Evolutionary conservation across 2,113 vertebrate species (phyloP), one percentile per base, ranked within the genome.

Genomic region (Charina bottae): DNA sequence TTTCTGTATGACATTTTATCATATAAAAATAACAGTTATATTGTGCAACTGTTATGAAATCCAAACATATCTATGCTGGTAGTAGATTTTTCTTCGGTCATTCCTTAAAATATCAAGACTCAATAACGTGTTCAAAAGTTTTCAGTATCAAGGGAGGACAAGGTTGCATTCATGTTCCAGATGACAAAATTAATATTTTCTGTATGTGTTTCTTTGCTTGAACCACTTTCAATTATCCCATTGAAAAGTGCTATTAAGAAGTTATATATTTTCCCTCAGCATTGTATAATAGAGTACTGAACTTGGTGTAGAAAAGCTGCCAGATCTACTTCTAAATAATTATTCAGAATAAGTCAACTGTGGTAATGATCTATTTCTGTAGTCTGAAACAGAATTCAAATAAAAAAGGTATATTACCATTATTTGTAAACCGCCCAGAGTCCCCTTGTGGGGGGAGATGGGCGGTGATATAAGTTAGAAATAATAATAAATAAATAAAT

Each of bases 231-330:
- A 87, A 62, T 87, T 62, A 10, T 28, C 15, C 85, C 56, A 15
- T 37, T 83, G 59, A 90, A 49, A 49, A 87, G 37, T 87, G 92
- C 83, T 72, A 54, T 64, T 94, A 96, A 93, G 0, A 28, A 28
- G 88, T 13, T 53, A 55, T 90, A 21, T 2, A 93, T 94, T 95
- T 91, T 89, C 72, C 42, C 93, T 93, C 59, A 68, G 42, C 55
- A 86, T 91, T 93, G 94, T 92, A 91, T 93, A 90, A 24, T 84
- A 49, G 46, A 92, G 8, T 55, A 6, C 58, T 84, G 55, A 87
- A 19, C 15, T 17, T 78, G 49, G 26, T 8, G 15, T 87, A 46
- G 13, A 56, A 91, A 90, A 92, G 13, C 78, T 90, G 92, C 72
- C 59, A 33, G 86, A 89, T 91, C 28, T n/a, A 91, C 54, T 24